Evolutionary conservation across 1,140 invertebrate species (phyloP), one percentile per base, ranked within the genome.

Genomic region (Macrosteles quadrilineatus): DNA sequence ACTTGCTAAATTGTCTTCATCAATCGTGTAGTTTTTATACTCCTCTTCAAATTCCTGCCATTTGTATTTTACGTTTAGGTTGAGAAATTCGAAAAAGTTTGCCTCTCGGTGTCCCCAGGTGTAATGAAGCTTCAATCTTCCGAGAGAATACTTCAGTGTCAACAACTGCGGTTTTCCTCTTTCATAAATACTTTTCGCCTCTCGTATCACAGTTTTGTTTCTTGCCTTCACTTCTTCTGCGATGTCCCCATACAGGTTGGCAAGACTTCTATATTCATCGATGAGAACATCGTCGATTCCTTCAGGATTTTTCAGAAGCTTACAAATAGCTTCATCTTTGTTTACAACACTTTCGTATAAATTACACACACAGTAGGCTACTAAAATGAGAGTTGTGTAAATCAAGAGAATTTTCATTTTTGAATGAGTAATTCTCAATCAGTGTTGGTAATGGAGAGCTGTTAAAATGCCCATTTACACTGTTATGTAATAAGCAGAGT

Each of bases 241-340:
- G 4, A 50, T 9, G n/a, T 50, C 47, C 21, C 47, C 47, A 50
- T 9, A 50, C 3, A 19, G 4, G 2, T 50, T 50, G 6, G 47
- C n/a, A 19, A 50, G 4, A 50, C 47, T 50, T 21, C 21, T 50
- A 50, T 50, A 50, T n/a, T 50, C 47, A 50, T 50, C 47, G 4
- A 50, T 50, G n/a, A 50, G 14, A 4, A 50, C 47, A 50, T 50
- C 47, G 21, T 50, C 47, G n/a, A 50, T 50, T 17, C 47, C 47
- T 19, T 17, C 21, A 9, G 47, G 47, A 21, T 50, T 50, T n/a
- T 50, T 4, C n/a, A 50, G n/a, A 19, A 50, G 21, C 14, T 21
- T 50, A 21, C 47, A 50, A 50, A 50, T 50, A 19, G 47, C 47
- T 50, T 50, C 47, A 50, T 50, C 47, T 50, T 21, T 50, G 4